phyloP scores from a whole-genome alignment of 2,888 invertebrate genomes.

The Cosmopolites sordidus region DNA sequence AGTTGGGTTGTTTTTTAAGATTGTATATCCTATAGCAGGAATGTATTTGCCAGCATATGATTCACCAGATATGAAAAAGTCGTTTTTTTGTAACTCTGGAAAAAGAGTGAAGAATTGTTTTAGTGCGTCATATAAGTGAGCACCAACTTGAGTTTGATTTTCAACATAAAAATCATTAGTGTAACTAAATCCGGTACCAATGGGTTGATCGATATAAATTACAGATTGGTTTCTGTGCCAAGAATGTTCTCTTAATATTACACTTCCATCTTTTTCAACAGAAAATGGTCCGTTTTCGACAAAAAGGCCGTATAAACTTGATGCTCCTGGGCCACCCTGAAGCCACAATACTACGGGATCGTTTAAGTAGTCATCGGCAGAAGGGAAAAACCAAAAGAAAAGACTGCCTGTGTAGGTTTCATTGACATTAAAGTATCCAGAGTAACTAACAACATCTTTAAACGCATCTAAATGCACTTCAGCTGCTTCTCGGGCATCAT shows the following conservation, averaged over 20 bases:
- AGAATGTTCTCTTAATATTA: conserved; percentile 58
- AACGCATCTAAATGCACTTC: conserved; percentile 48
- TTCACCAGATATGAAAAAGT: conserved; percentile 86
- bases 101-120: conserved; percentile 82
- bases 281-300: conserved; percentile 75
- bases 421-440: conserved; percentile 77
- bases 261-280: conserved; percentile 45
- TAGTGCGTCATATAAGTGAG: conserved; percentile 71
- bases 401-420: conserved; percentile 67
- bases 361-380: conserved; percentile 48
- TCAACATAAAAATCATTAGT: conserved; percentile 60
- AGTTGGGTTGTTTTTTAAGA: conserved; percentile 59
- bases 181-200: conserved; percentile 82
- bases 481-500: conserved; percentile 55
- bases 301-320: conserved; percentile 71
- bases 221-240: conserved; percentile 79
- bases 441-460: conserved; percentile 59
- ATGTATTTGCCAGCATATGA: conserved; percentile 79
- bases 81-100: conserved; percentile 65
- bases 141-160: conserved; percentile 79
- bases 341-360: conserved; percentile 76
- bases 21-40: conserved; percentile 72
- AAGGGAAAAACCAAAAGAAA: conserved; percentile 87
- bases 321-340: conserved; percentile 76
- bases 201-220: conserved; percentile 90